Percentiles rank a stretch among this genome's conserved stretches.
Conservation (phyloP, 2,888 invertebrate genomes). For the Laspeyria flexula region DNA sequence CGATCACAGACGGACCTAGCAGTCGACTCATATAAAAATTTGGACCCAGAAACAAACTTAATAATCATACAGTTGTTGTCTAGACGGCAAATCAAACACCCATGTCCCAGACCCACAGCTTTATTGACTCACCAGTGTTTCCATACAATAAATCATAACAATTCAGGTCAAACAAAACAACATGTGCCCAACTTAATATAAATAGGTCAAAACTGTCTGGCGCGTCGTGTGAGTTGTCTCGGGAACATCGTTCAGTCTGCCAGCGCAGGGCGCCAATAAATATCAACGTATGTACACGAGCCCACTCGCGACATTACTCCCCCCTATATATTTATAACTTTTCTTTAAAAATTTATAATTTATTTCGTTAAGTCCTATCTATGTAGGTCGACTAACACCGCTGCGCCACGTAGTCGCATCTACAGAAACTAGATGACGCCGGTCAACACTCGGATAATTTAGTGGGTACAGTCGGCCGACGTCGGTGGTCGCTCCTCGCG, state of each 20-base stretch:
- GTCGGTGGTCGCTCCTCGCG: not conserved
- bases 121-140: conserved; percentile 86
- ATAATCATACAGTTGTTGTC: conserved; percentile 53
- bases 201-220: conserved; percentile 80
- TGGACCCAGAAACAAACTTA: conserved; percentile 79
- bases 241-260: conserved; percentile 69
- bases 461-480: conserved; percentile 27
- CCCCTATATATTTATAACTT: conserved; percentile 74
- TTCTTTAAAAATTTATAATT: conserved; percentile 82
- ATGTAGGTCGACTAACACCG: conserved; percentile 73
- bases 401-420: conserved; percentile 43
- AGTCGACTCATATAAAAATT: conserved; percentile 62
- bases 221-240: conserved; percentile 65
- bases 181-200: conserved; percentile 83
- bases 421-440: conserved; percentile 43
- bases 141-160: conserved; percentile 86
- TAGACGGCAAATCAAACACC: conserved; percentile 80
- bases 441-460: conserved; percentile 37
- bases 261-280: conserved; percentile 79
- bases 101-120: conserved; percentile 85
- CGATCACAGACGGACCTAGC: conserved; percentile 59
- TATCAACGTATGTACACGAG: conserved; percentile 84
- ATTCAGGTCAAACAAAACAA: conserved; percentile 85
- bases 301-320: conserved; percentile 72
- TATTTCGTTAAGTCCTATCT: conserved; percentile 85